Evolutionary conservation across 2,888 invertebrate genomes (phyloP).

Genomic region (Reticulitermes lucifugus): DNA sequence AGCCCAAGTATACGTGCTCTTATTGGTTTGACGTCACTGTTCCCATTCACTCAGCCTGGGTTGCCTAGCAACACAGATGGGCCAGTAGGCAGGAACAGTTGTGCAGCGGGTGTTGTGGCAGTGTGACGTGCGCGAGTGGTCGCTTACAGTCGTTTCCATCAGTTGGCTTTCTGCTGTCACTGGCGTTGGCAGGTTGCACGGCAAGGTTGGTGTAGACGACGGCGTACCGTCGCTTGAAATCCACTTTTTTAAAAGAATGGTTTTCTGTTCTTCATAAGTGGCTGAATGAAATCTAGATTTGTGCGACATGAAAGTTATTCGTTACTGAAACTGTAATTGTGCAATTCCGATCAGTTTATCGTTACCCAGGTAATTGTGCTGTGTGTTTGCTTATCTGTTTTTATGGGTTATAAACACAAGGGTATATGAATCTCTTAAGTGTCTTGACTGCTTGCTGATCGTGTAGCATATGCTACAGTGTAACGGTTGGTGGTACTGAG

Average conservation of each 20-base stretch:
- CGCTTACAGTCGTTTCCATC: not conserved
- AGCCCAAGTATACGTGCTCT: constrained; percentile 2
- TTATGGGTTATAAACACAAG: no score
- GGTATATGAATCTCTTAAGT: no score
- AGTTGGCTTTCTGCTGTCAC: not conserved
- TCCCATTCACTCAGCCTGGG: constrained; percentile 51
- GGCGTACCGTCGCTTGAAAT: no score
- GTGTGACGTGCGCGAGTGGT: not conserved
- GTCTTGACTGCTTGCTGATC: no score
- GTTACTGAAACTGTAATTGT: not conserved
- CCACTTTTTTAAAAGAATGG: no score
- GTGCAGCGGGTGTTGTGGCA: not conserved
- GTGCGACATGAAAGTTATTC: not conserved
- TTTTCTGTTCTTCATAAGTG: not conserved
- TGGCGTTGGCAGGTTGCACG: constrained; percentile 30
- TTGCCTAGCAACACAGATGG: constrained; percentile 45
- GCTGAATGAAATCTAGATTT: not conserved
- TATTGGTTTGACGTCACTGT: constrained; percentile 50
- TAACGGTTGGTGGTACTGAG: no score
- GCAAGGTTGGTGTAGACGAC: constrained; percentile 33
- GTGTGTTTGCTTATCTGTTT: no score
- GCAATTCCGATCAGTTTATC: no score
- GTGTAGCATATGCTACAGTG: no score
- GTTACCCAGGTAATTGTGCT: no score
- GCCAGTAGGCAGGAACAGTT: not conserved